Conservation (phyloP, 2,113 vertebrate species). For the Oryzias curvinotus region DNA sequence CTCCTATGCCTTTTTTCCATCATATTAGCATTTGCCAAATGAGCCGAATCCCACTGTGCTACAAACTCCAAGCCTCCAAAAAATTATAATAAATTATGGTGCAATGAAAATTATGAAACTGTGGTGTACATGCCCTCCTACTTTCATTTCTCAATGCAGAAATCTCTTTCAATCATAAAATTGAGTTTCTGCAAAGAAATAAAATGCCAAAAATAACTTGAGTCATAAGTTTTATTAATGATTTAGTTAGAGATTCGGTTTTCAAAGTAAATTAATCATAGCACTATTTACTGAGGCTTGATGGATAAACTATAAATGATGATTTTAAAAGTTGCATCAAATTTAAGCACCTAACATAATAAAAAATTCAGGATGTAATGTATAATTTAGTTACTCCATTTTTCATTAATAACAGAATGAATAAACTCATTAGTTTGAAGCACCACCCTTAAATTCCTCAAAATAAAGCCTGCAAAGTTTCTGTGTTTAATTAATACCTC, state of each 20-base stretch:
- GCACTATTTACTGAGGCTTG: conserved; percentile 5
- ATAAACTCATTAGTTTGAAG: conserved; percentile 5
- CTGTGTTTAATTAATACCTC: conserved; percentile 14
- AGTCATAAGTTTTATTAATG: too few species aligned
- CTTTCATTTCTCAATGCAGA: conserved; percentile 18
- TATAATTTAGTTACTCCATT: conserved; percentile 9
- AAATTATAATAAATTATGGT: conserved; percentile 28
- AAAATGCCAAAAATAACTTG: neutral
- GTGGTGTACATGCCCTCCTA: conserved; percentile 1
- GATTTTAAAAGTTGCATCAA: conserved; percentile 9
- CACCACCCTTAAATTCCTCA: neutral
- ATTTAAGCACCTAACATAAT: conserved; percentile 7
- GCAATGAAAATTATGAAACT: conserved; percentile 20
- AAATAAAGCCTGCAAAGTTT: conserved; percentile 4
- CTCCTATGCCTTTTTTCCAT: conserved; percentile 56
- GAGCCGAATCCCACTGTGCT: conserved; percentile 30
- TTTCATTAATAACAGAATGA: conserved; percentile 3
- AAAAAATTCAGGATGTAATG: conserved; percentile 1
- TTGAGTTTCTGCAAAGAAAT: conserved; percentile 33
- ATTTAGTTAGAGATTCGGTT: conserved; percentile 9
- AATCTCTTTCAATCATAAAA: conserved; percentile 30
- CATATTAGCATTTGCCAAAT: conserved; percentile 68
- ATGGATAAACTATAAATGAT: conserved; percentile 6
- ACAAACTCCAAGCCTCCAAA: conserved; percentile 1
- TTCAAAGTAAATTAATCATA: conserved; percentile 16